These are phyloP conservation scores for Phenganax stokvisi DNA, from an alignment of 92 coral and sea anemone genomes.

Conservation along the genomic window DNA sequence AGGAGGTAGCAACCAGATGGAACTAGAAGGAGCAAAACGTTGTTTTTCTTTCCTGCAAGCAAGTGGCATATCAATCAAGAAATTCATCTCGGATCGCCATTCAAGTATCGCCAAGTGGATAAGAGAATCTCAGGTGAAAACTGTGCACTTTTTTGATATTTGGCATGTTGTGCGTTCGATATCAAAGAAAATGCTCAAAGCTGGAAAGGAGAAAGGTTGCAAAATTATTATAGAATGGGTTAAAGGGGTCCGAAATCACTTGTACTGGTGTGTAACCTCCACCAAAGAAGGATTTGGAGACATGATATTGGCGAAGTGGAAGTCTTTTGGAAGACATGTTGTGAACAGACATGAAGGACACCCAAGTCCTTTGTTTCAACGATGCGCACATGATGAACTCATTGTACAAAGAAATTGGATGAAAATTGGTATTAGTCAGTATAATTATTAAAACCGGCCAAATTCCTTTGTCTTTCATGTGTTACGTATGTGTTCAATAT, in stretches of 20 bases:
- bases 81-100: not conserved
- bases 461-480: not conserved
- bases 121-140: not conserved
- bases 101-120: not conserved
- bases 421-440: not conserved
- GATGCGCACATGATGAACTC: too few species aligned
- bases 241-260: not conserved
- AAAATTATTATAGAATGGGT: not conserved
- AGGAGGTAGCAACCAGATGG: constrained; percentile 1
- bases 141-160: not conserved
- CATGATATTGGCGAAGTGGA: not conserved
- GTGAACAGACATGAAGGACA: not conserved
- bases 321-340: not conserved
- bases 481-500: not conserved
- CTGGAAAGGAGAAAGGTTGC: not conserved
- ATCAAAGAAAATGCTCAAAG: not conserved
- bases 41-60: not conserved
- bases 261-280: not conserved
- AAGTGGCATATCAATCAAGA: not conserved
- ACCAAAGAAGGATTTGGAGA: not conserved
- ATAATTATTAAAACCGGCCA: not conserved
- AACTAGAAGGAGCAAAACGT: not conserved
- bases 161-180: not conserved
- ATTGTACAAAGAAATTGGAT: not conserved
- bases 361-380: not conserved